Conservation (phyloP, 2,797 vertebrate species). For the Trachurus trachurus region DNA sequence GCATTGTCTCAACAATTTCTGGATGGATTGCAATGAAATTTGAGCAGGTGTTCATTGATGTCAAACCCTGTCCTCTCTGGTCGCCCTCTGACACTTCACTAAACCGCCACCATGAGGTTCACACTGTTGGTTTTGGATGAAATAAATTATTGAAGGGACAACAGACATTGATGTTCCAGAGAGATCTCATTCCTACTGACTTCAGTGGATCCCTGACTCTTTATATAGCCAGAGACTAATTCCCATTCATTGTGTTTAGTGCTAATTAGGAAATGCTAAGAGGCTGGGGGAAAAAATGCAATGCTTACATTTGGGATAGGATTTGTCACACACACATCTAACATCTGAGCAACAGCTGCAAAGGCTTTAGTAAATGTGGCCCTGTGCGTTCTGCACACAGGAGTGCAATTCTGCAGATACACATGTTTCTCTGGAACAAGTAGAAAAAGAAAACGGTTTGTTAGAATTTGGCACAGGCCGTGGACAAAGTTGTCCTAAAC, state of each 20-base stretch:
- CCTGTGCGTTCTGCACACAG: neutral
- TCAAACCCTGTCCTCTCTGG: no score
- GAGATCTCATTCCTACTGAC: neutral
- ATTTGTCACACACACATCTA: no score
- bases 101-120: no score
- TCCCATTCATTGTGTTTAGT: neutral
- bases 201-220: neutral
- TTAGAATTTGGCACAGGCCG: neutral
- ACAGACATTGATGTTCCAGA: neutral
- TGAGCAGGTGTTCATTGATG: no score
- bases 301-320: no score
- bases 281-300: neutral
- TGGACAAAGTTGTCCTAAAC: no score
- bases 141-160: neutral
- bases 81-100: no score
- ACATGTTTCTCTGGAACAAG: neutral
- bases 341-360: neutral
- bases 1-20: no score
- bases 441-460: neutral
- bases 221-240: neutral
- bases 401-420: neutral
- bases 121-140: neutral
- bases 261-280: neutral
- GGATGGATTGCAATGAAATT: no score
- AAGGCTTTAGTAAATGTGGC: neutral